Conservation (phyloP, 2,113 vertebrate species). For the Megalops atlanticus region DNA sequence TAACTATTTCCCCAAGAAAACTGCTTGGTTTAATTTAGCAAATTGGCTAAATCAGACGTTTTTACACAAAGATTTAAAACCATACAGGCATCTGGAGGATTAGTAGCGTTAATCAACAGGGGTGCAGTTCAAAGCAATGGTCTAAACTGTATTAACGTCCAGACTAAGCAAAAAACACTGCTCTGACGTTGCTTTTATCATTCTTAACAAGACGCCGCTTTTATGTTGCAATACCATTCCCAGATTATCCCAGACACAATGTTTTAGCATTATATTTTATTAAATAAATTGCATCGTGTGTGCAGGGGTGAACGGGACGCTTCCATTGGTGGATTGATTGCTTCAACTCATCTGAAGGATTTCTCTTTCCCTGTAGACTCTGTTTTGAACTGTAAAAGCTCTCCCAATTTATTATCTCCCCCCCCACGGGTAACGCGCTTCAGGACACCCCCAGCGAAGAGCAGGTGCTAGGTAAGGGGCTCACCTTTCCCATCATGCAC, state of each 20-base stretch:
- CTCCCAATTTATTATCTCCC: constrained; percentile 59
- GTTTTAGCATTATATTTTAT: no score
- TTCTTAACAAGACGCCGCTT: neutral
- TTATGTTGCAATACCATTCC: neutral
- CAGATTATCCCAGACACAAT: neutral
- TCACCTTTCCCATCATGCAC: constrained; percentile 36
- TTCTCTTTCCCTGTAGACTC: constrained; percentile 68
- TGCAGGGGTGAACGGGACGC: neutral
- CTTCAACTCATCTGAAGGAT: constrained; percentile 53
- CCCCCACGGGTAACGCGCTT: constrained; percentile 61
- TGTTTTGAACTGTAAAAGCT: constrained; percentile 70
- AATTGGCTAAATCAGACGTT: neutral
- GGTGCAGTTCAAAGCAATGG: constrained; percentile 4
- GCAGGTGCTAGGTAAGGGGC: constrained; percentile 72
- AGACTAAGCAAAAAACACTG: neutral
- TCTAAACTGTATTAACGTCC: neutral
- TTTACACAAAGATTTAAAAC: neutral
- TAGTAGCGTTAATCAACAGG: neutral
- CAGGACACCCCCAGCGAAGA: constrained; percentile 70
- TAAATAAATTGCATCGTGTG: neutral
- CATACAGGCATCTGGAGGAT: neutral
- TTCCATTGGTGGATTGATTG: neutral
- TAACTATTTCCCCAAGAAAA: neutral
- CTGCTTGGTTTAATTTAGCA: neutral
- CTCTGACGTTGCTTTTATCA: neutral